Percentiles rank a stretch among this genome's conserved stretches.
Conservation (phyloP, 2,113 vertebrate genomes). For the Peromyscus polionotus region DNA sequence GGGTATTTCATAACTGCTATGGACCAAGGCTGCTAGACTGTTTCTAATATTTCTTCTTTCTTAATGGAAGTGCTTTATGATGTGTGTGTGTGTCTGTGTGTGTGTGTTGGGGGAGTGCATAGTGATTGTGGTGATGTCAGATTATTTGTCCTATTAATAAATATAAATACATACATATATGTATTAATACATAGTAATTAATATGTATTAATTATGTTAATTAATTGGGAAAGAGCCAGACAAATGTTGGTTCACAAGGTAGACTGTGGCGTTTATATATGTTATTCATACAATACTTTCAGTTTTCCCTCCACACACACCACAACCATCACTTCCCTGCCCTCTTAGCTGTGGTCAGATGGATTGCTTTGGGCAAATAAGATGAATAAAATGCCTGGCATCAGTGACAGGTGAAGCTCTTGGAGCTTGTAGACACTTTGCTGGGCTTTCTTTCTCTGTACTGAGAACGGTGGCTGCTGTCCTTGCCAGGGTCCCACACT, state of each 20-base stretch:
- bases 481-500: not conserved
- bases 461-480: not conserved
- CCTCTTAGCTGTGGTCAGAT: not conserved
- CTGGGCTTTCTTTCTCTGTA: not conserved
- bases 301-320: not conserved
- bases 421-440: not conserved
- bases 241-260: not conserved
- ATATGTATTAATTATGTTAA: not conserved
- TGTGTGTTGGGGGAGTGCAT: not conserved
- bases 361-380: not conserved
- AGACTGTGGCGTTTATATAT: not conserved
- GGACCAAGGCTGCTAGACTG: not conserved
- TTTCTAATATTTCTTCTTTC: constrained; percentile 1
- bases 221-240: not conserved
- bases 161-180: not conserved
- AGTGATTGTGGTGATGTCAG: not conserved
- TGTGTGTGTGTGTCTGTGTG: not conserved
- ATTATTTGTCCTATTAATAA: not conserved
- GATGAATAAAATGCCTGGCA: not conserved
- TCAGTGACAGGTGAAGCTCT: not conserved
- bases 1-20: constrained; percentile 22
- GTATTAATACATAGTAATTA: not conserved
- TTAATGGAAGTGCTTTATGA: not conserved
- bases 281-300: not conserved
- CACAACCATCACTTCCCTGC: not conserved